Percentiles rank a stretch among this genome's conserved stretches.
Evolutionary conservation across 1,140 invertebrate species (phyloP).

Genomic region (Antheraea mylitta): DNA sequence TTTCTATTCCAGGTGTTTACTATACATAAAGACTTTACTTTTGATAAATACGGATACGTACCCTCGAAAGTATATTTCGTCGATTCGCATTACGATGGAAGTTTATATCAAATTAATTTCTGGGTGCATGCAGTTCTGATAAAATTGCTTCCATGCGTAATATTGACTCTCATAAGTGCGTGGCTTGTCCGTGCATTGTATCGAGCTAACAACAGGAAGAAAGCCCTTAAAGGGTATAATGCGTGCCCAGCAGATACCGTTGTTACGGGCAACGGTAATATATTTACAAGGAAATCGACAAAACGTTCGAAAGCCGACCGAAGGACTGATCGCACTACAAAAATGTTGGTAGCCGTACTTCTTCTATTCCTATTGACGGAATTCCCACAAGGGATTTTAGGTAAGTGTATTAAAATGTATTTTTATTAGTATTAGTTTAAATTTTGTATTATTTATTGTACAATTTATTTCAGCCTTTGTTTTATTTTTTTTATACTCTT

Average conservation of each 20-base stretch:
- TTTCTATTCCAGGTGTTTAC: slow-evolving; percentile 65
- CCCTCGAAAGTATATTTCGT: slow-evolving; percentile 83
- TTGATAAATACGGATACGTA: slow-evolving; percentile 40
- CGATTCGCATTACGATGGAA: slow-evolving; percentile 80
- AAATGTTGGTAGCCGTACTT: slow-evolving; percentile 93
- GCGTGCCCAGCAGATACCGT: slow-evolving; percentile 69
- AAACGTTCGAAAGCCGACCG: slow-evolving; percentile 82
- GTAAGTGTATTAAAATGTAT: slow-evolving; percentile 38
- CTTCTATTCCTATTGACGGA: slow-evolving; percentile 83
- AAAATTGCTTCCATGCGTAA: slow-evolving; percentile 90
- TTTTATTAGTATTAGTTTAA: too few relatives aligned
- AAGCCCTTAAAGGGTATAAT: slow-evolving; percentile 82
- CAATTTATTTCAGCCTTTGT: too few relatives aligned
- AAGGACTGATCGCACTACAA: slow-evolving; percentile 90
- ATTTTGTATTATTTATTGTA: too few relatives aligned
- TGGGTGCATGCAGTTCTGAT: slow-evolving; percentile 94
- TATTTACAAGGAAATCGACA: slow-evolving; percentile 60
- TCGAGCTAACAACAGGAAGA: slow-evolving; percentile 84
- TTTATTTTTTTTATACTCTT: background rate
- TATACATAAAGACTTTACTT: slow-evolving; percentile 65
- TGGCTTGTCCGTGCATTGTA: slow-evolving; percentile 88
- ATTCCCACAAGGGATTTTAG: slow-evolving; percentile 69
- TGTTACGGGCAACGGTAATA: slow-evolving; percentile 61
- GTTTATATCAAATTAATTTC: slow-evolving; percentile 85
- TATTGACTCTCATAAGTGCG: slow-evolving; percentile 90